Evolutionary conservation across 92 coral and sea anemone genomes (phyloP).

Genomic region (Paramuricea clavata): DNA sequence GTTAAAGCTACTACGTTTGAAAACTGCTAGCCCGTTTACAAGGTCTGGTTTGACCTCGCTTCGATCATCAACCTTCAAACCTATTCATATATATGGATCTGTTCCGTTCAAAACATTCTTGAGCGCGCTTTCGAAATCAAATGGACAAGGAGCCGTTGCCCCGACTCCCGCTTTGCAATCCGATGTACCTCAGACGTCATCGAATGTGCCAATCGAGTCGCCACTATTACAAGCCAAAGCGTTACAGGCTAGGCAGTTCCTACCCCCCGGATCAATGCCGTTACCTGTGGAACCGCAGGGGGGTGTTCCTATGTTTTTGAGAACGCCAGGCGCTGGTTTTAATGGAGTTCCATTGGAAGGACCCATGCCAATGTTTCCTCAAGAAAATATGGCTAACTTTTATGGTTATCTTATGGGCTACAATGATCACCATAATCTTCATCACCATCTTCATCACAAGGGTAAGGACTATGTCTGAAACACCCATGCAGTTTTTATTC

Average conservation of each 20-base stretch:
- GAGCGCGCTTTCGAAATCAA: slow-evolving; percentile 66
- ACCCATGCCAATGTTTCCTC: slow-evolving; percentile 21
- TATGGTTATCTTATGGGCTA: background rate
- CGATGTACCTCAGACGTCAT: background rate
- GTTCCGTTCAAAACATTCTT: slow-evolving; percentile 91
- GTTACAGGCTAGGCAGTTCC: slow-evolving; percentile 4
- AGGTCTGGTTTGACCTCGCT: slow-evolving; percentile 38
- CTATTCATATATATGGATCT: slow-evolving; percentile 95
- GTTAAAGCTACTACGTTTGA: slow-evolving; percentile 49
- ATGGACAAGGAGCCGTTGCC: background rate
- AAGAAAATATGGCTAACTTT: background rate
- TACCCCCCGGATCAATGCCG: slow-evolving; percentile 17
- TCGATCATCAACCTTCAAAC: slow-evolving; percentile 71
- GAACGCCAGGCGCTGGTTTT: background rate
- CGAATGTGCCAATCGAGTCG: background rate
- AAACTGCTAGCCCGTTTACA: slow-evolving; percentile 2
- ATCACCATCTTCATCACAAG: slow-evolving; percentile 36
- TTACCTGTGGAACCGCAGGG: background rate
- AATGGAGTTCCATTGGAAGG: background rate
- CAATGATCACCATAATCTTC: slow-evolving; percentile 1
- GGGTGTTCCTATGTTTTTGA: background rate
- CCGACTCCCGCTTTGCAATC: slow-evolving; percentile 8
- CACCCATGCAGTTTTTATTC: too few relatives aligned
- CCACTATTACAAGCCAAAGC: slow-evolving; percentile 8
- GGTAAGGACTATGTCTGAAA: background rate